Evolutionary conservation across 2,113 vertebrate species (phyloP).

Genomic region (Phyllostomus hastatus): DNA sequence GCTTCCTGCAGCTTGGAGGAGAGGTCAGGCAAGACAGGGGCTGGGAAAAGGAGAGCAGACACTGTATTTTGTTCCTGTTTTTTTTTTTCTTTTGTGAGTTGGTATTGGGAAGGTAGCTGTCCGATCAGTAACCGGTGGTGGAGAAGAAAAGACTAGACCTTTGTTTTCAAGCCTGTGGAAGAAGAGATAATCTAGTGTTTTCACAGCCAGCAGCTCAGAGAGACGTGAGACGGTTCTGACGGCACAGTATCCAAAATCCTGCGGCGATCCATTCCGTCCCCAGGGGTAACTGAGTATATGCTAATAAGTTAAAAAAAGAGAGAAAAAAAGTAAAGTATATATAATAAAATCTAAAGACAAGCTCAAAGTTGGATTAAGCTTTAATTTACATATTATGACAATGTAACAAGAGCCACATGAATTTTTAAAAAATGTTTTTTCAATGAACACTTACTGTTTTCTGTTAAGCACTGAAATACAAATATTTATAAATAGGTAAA

Average conservation of each 20-base stretch:
- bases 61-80: neutral
- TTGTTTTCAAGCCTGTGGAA: neutral
- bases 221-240: neutral
- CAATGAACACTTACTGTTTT: neutral
- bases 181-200: neutral
- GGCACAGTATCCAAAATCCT: neutral
- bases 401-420: neutral
- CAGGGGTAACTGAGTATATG: neutral
- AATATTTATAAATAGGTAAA: constrained; percentile 5
- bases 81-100: neutral
- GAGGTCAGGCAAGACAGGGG: constrained; percentile 7
- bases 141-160: neutral
- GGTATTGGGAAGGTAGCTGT: neutral
- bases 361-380: neutral
- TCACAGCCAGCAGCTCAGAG: neutral
- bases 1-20: neutral
- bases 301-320: neutral
- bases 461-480: neutral
- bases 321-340: neutral
- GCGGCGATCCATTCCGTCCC: neutral
- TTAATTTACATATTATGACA: neutral
- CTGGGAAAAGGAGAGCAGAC: neutral
- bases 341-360: neutral
- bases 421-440: neutral
- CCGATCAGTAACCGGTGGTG: neutral